Evolutionary conservation across 2,797 vertebrate species (phyloP), one percentile per base, ranked within the genome.

Genomic region (Passerculus sandwichensis): DNA sequence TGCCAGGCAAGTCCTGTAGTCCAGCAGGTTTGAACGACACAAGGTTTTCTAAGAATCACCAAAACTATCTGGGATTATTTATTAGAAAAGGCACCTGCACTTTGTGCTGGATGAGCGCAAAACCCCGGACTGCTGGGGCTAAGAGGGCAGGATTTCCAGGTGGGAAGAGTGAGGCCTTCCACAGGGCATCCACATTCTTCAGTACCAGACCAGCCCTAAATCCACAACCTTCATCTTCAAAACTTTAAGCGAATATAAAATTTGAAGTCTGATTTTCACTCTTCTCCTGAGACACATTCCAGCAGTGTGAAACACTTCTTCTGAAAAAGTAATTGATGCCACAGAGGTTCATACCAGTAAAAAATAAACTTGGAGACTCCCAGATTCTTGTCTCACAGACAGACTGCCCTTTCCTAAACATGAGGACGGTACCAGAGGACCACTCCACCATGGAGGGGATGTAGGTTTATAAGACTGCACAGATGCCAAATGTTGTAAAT

Each of bases 201-300:
- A 93, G 42, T 10, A 83, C 15, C 53, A 60, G 21, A 56, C 5
- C 66, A 81, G 77, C 47, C 34, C 15, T 47, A 73, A 82, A 70
- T n/a, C 38, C 34, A 66, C 25, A 81, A 50, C 48, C 15, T 78
- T 78, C 36, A 61, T 45, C 29, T 77, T 70, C 29, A 62, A 61
- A 53, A 48, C 21, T 29, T 40, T 12, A 48, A 5, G 11, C 29
- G 23, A 85, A 62, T 27, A 75, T 9, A 56, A 34, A 70, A 60
- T 71, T 54, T 40, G 8, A 92, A 86, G 47, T 53, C 62, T 60
- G 51, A 34, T 94, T 93, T 78, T 82, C 40, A 56, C 17, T 30
- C 34, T 75, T 73, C 59, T 80, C 61, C 62, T 25, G 40, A 75
- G 30, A 60, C 13, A 9, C 60, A 45, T 27, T 59, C 45, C 84